phyloP scores from a whole-genome alignment of 2,113 vertebrate genomes.

The Crotalus viridis region DNA sequence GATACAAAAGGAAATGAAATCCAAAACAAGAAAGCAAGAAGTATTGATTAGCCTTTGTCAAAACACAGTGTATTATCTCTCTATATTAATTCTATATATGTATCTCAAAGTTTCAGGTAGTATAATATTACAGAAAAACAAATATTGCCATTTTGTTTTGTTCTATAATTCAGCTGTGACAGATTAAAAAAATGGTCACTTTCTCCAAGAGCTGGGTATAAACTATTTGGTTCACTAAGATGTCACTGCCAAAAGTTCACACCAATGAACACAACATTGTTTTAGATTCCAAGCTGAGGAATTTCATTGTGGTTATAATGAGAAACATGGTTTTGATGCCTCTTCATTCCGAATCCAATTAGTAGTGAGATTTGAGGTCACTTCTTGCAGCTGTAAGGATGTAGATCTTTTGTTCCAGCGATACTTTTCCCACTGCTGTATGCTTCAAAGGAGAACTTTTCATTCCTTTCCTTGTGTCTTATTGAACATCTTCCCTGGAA shows the following conservation, averaged over 20 bases:
- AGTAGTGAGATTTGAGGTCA: constrained; percentile 40
- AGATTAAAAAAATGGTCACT: constrained; percentile 4
- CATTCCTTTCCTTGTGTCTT: neutral
- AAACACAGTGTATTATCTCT: neutral
- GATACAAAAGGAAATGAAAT: constrained; percentile 13
- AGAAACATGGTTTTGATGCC: constrained; percentile 39
- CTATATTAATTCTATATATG: neutral
- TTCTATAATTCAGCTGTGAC: constrained; percentile 24
- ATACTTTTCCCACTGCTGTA: constrained; percentile 21
- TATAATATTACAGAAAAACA: constrained; percentile 10
- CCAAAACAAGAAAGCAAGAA: constrained; percentile 16
- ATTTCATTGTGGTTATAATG: constrained; percentile 29
- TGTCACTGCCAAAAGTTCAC: constrained; percentile 11
- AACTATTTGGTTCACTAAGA: constrained; percentile 32
- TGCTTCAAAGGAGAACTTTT: constrained; percentile 13
- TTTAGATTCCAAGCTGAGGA: constrained; percentile 44
- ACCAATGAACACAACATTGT: constrained; percentile 32
- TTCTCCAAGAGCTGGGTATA: constrained; percentile 3
- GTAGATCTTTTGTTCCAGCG: neutral
- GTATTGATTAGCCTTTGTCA: constrained; percentile 26
- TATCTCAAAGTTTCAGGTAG: neutral
- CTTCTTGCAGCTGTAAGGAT: neutral
- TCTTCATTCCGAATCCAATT: constrained; percentile 28
- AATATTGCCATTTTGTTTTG: constrained; percentile 35
- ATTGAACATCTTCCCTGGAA: neutral